Percentiles rank a stretch among this genome's conserved stretches.
These are phyloP conservation scores for Plebejus anna DNA, from an alignment of 2,888 invertebrate genomes.

Conservation along the genomic window DNA sequence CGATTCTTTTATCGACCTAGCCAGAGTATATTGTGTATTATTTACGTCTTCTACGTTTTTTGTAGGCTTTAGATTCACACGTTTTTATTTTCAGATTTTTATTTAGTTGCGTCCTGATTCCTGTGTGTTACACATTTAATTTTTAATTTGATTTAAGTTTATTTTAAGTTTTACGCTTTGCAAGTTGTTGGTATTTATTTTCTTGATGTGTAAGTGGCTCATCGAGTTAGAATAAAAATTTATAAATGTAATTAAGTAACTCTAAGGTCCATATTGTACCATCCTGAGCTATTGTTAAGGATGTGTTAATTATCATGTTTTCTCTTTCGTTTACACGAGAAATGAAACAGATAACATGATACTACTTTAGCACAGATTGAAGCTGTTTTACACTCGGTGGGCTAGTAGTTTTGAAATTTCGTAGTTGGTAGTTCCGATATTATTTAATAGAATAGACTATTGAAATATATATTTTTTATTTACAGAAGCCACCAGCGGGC, in stretches of 20 bases:
- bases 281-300: too few species aligned
- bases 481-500: conserved; percentile 88
- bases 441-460: background rate
- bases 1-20: background rate
- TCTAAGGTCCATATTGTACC: too few species aligned
- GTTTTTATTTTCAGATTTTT: background rate
- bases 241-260: too few species aligned
- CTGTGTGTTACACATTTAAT: background rate
- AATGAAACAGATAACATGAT: too few species aligned
- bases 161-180: conserved; percentile 2
- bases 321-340: background rate
- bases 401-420: background rate
- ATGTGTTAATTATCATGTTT: background rate
- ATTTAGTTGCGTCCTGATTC: background rate
- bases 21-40: background rate
- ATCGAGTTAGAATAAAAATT: background rate
- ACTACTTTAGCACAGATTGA: background rate
- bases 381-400: background rate
- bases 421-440: background rate
- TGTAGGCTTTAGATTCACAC: background rate
- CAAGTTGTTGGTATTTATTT: background rate
- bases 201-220: background rate
- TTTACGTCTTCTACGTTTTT: background rate
- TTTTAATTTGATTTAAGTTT: background rate
- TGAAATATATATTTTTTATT: conserved; percentile 37